These are phyloP conservation scores for Atopsyche davidsoni DNA, from an alignment of 1,140 invertebrate species.

Conservation along the genomic window DNA sequence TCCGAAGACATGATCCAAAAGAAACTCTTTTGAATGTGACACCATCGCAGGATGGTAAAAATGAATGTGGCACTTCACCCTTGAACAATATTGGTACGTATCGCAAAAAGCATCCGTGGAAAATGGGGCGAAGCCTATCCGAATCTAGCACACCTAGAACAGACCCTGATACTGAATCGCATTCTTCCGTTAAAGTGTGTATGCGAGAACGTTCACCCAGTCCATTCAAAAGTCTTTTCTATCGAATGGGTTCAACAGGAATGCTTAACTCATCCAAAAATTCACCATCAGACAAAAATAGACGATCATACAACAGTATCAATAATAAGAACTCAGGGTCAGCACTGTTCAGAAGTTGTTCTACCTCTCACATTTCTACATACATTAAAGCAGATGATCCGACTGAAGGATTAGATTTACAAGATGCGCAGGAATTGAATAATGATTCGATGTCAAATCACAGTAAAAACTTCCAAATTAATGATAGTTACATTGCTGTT, in stretches of 20 bases:
- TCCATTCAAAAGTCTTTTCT: slow-evolving; percentile 66
- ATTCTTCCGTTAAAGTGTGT: slow-evolving; percentile 39
- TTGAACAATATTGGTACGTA: slow-evolving; percentile 39
- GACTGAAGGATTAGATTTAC: slow-evolving; percentile 66
- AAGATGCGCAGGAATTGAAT: slow-evolving; percentile 44
- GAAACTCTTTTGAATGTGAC: slow-evolving; percentile 41
- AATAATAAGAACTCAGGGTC: slow-evolving; percentile 47
- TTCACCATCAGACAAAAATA: slow-evolving; percentile 43
- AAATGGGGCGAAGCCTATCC: slow-evolving; percentile 47
- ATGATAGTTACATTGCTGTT: slow-evolving; percentile 42
- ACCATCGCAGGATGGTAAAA: slow-evolving; percentile 32
- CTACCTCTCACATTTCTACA: slow-evolving; percentile 67
- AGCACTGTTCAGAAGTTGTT: slow-evolving; percentile 65
- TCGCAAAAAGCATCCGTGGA: slow-evolving; percentile 45
- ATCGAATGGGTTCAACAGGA: slow-evolving; percentile 67
- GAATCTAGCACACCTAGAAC: slow-evolving; percentile 41
- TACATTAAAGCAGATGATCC: slow-evolving; percentile 74
- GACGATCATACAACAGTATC: slow-evolving; percentile 43
- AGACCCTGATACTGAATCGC: slow-evolving; percentile 38
- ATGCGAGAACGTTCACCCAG: slow-evolving; percentile 53
- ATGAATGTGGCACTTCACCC: slow-evolving; percentile 33
- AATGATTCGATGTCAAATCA: slow-evolving; percentile 31
- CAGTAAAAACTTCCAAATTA: too few relatives aligned
- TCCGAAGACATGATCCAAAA: slow-evolving; percentile 61
- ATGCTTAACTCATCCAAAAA: slow-evolving; percentile 59